Evolutionary conservation across 2,888 invertebrate genomes (phyloP), one percentile per base, ranked within the genome.

Genomic region (Drosophila colorata): DNA sequence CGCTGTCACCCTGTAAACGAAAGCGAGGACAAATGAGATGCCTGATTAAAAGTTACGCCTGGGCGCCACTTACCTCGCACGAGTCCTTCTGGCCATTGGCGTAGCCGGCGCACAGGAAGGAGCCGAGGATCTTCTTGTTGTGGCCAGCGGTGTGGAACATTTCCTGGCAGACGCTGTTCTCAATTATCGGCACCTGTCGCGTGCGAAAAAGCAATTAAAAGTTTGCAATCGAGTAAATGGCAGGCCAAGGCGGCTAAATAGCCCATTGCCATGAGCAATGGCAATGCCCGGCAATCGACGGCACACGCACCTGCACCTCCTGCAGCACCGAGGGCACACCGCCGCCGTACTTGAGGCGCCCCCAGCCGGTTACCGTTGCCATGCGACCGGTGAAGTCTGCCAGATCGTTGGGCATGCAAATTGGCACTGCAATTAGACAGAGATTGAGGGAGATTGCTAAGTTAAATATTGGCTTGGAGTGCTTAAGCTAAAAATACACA

Each of bases 91-190:
- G 96, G 0, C 98, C 98, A 80, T 96, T 96, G 37, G 97, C 96
- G 91, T 98, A 98, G 35, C 98, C 98, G 0, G 98, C 98, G 87
- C 98, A 98, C 25, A 98, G 93, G 93, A 98, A 98, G 35, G 97
- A 97, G 71, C 94, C 95, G 31, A 97, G 93, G 69, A 98, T 98
- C 87, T 95, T 95, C 93, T 98, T 98, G 0, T 95, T 94, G 90
- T 98, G 98, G 0, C 97, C 97, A 1, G 97, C 97, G 0, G 97
- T 96, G 81, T 96, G 95, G 94, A 98, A 98, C 98, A 98, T 98
- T 91, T 97, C 96, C 91, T 98, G 98, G 90, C 98, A 98, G 11
- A 97, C 96, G 74, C 95, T 94, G 92, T 98, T 98, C 90, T 97
- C 97, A 93, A 98, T 97, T 69, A 98, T 95, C 35, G 98, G 98